These are phyloP conservation scores for Therioaphis trifolii DNA, from an alignment of 2,888 invertebrate species.

Conservation along the genomic window DNA sequence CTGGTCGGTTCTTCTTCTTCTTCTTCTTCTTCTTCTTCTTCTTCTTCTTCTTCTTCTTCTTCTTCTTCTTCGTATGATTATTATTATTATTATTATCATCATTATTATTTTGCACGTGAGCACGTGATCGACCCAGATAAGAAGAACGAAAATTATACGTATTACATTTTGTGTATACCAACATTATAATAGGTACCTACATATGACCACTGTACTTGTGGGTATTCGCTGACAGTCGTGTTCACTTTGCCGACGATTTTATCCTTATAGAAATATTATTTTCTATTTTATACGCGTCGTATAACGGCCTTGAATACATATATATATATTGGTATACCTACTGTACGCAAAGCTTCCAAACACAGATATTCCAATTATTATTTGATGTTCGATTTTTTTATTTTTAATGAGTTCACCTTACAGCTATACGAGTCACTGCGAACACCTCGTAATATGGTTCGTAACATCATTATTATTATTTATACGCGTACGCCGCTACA, in stretches of 20 bases:
- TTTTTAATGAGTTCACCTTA: slow-evolving; percentile 38
- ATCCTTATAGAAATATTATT: too few species aligned
- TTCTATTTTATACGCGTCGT: too few species aligned
- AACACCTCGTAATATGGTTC: background rate
- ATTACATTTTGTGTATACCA: background rate
- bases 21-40: too few species aligned
- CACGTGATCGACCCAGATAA: background rate
- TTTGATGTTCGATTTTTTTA: background rate
- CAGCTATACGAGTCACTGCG: background rate
- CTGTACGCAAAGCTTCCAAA: background rate
- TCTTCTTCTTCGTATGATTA: too few species aligned
- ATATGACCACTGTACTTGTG: too few species aligned
- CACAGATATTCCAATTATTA: slow-evolving; percentile 47
- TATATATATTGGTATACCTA: background rate
- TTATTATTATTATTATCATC: background rate
- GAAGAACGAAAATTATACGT: background rate
- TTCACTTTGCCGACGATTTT: too few species aligned
- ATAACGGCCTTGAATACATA: too few species aligned
- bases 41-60: too few species aligned
- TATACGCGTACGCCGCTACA: background rate
- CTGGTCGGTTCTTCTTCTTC: background rate
- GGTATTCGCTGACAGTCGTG: too few species aligned
- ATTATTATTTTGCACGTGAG: background rate
- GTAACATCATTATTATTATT: slow-evolving; percentile 1
- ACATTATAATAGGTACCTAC: background rate